A percentile compares a stretch with the other conserved stretches of the same genome.
These are phyloP conservation scores for Stigmatopora argus DNA, from an alignment of 2,113 vertebrate species.

Conservation along the genomic window DNA sequence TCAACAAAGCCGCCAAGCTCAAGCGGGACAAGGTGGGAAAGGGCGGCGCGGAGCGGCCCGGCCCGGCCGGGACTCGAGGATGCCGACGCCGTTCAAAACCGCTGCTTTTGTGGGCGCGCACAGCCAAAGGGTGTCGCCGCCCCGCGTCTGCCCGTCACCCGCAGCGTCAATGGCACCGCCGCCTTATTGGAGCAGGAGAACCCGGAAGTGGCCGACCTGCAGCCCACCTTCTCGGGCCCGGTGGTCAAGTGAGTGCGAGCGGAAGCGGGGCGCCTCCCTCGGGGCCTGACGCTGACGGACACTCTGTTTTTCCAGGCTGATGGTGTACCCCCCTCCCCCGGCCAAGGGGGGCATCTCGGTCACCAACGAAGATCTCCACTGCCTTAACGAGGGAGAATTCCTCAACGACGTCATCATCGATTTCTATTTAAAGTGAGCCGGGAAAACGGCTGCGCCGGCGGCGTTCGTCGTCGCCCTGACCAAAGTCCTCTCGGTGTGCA, in stretches of 20 bases:
- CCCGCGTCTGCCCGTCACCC: neutral
- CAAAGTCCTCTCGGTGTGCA: slow-evolving; percentile 30
- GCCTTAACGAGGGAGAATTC: slow-evolving; percentile 95
- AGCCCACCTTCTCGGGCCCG: slow-evolving; percentile 89
- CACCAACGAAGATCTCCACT: slow-evolving; percentile 97
- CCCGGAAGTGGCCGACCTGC: slow-evolving; percentile 84
- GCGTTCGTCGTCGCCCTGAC: no score
- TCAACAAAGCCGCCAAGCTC: slow-evolving; percentile 81
- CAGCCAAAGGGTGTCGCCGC: slow-evolving; percentile 22
- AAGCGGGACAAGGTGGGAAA: slow-evolving; percentile 69
- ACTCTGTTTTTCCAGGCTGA: slow-evolving; percentile 72
- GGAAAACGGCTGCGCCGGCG: no score
- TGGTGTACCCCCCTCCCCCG: slow-evolving; percentile 94
- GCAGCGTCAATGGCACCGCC: slow-evolving; percentile 1
- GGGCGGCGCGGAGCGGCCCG: no score
- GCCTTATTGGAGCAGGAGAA: slow-evolving; percentile 72
- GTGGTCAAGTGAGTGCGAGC: slow-evolving; percentile 84
- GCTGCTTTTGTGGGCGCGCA: neutral
- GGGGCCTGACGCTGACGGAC: neutral
- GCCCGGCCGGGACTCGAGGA: neutral
- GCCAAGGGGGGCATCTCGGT: slow-evolving; percentile 95
- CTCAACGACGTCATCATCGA: slow-evolving; percentile 99
- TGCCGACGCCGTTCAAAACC: no score
- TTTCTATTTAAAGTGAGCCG: slow-evolving; percentile 97
- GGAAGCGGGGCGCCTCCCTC: neutral